phyloP scores from a whole-genome alignment of 92 coral and sea anemone species.

The Umimayanthus chanpuru region DNA sequence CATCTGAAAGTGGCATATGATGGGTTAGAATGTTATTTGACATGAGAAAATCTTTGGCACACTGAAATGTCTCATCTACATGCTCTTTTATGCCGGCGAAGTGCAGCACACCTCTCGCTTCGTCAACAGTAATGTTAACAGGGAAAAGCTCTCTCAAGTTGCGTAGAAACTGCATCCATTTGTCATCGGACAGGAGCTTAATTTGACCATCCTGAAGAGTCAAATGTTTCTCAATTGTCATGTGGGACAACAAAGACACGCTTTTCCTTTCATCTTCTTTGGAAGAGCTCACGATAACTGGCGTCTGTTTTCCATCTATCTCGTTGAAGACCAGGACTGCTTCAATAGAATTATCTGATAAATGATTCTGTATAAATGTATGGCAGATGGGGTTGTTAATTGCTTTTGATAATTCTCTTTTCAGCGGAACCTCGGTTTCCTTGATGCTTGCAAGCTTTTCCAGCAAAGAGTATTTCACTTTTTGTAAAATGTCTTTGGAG shows the following conservation, averaged over 20 bases:
- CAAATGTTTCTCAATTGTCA: slow-evolving; percentile 49
- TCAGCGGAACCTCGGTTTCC: background rate
- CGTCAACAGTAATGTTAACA: slow-evolving; percentile 36
- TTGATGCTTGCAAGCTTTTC: slow-evolving; percentile 19
- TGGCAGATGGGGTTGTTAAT: background rate
- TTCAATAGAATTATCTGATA: background rate
- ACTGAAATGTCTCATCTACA: slow-evolving; percentile 36
- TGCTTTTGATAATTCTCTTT: background rate
- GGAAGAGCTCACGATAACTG: slow-evolving; percentile 46
- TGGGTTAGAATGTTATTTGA: slow-evolving; percentile 63
- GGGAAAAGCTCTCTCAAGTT: slow-evolving; percentile 21
- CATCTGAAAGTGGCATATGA: slow-evolving; percentile 38
- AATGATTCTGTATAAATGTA: background rate
- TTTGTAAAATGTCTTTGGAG: background rate
- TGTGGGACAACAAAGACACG: slow-evolving; percentile 14
- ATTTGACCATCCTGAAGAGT: slow-evolving; percentile 55
- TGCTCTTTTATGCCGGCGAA: slow-evolving; percentile 62
- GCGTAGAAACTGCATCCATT: slow-evolving; percentile 50
- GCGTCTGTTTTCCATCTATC: slow-evolving; percentile 15
- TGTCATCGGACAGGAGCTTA: slow-evolving; percentile 43
- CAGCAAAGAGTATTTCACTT: background rate
- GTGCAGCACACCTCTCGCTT: slow-evolving; percentile 31
- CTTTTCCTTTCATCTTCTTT: slow-evolving; percentile 46
- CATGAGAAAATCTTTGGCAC: slow-evolving; percentile 51
- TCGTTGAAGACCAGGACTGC: background rate